Evolutionary conservation across 2,888 invertebrate genomes (phyloP), one percentile per base, ranked within the genome.

Genomic region (Torymus tubicola): DNA sequence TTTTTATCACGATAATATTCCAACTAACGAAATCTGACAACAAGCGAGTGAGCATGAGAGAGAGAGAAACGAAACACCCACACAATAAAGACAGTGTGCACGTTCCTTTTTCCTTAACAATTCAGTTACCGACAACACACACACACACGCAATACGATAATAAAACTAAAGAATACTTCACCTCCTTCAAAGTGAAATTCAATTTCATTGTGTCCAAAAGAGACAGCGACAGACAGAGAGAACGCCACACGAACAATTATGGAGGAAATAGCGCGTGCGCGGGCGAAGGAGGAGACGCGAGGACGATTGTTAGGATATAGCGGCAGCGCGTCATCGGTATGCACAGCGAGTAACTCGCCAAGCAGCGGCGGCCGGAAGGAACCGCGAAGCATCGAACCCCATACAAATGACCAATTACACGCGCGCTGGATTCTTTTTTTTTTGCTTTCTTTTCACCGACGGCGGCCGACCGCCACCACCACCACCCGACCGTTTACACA

Each of bases 381-480:
- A 86, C 85, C 75, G 63, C 42, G 85, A 84, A 79, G 84, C 85
- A 83, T 85, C 85, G 86, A 85, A 86, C 84, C 85, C 86, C 89
- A 88, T 89, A 89, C 89, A 87, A 89, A 89, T 87, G 86, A 84
- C 84, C 86, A 87, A 87, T 88, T 87, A 87, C 52, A 42, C 42
- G 42, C 42, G 42, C 58, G 12, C 53, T 8, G 14, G 24, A 4
- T 24, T 63, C 31, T 72, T 72, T 63, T 63, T 18, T 64, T 75
- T 68, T 65, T 18, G 42, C 42, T 61, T 71, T 65, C 63, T 69
- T 58, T 69, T 31, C 21, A 13, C 60, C 31, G 60, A 2, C 3
- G 18, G 50, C 58, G 18, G 18, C 18, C n/a, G 13, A 21, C 58
- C 31, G 18, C 18, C n/a, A 8, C 42, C 42, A 8, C 42, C 42